A percentile compares a stretch with the other conserved stretches of the same genome.
These are phyloP conservation scores for Gonioctena quinquepunctata DNA, from an alignment of 1,140 invertebrate genomes.

Conservation along the genomic window DNA sequence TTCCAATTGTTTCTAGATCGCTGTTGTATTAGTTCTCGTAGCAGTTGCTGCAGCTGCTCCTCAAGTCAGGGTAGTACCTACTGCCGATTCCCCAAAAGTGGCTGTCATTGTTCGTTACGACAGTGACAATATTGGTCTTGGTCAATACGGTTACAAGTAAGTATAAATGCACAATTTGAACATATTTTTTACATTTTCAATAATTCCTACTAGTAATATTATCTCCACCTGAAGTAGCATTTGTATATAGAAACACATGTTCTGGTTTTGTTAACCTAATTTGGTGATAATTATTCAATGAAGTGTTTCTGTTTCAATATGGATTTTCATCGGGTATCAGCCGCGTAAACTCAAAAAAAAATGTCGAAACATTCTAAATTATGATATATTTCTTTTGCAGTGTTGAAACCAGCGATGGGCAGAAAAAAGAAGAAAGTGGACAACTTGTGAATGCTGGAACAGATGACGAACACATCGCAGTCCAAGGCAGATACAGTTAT, in stretches of 20 bases:
- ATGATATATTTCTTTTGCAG: conserved; percentile 44
- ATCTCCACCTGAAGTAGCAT: too few species aligned
- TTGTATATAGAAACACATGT: too few species aligned
- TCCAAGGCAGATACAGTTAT: conserved; percentile 65
- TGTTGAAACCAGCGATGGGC: conserved; percentile 66
- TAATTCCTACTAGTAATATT: too few species aligned
- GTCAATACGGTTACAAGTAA: conserved; percentile 54
- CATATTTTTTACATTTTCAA: too few species aligned
- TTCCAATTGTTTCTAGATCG: too few species aligned
- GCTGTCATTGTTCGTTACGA: conserved; percentile 48
- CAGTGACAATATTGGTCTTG: conserved; percentile 47
- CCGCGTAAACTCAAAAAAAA: too few species aligned
- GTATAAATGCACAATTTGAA: too few species aligned
- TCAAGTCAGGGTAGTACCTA: conserved; percentile 24
- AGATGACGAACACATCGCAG: conserved; percentile 52
- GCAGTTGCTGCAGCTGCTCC: conserved; percentile 42
- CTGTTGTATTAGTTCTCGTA: conserved; percentile 44
- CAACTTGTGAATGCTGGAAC: conserved; percentile 57
- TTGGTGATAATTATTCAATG: too few species aligned
- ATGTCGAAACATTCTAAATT: too few species aligned
- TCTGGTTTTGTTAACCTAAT: too few species aligned
- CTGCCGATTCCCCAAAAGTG: conserved; percentile 5
- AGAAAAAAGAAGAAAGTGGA: conserved; percentile 59
- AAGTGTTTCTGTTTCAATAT: too few species aligned
- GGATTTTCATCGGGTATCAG: too few species aligned